Percentiles rank a stretch among this genome's conserved stretches.
Evolutionary conservation across 2,113 vertebrate species (phyloP).

Genomic region (Zosterops hypoxanthus): DNA sequence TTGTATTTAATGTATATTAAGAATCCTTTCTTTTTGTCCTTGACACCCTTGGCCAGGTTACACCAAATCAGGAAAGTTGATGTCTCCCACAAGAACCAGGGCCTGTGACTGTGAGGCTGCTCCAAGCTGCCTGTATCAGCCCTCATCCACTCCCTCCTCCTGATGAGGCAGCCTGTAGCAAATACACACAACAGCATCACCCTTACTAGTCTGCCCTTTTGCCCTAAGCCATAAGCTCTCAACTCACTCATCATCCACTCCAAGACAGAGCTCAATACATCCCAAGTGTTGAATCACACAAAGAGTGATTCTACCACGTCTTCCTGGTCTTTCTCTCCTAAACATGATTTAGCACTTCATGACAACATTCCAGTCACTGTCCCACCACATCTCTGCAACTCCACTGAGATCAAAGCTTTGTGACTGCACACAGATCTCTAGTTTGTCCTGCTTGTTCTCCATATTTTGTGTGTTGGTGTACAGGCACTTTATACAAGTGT

Average conservation of each 20-base stretch:
- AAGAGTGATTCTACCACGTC: not conserved
- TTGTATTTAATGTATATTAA: not conserved
- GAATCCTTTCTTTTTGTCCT: not conserved
- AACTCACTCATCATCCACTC: not conserved
- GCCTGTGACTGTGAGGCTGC: not conserved
- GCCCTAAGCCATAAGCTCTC: not conserved
- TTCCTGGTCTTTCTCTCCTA: not conserved
- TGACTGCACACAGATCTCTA: not conserved
- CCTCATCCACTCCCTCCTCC: not conserved
- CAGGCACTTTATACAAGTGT: not conserved
- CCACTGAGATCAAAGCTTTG: not conserved
- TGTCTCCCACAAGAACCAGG: not conserved
- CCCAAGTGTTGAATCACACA: not conserved
- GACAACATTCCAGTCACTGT: not conserved
- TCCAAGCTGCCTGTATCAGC: accelerated
- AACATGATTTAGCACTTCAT: not conserved
- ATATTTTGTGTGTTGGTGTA: not conserved
- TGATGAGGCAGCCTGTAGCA: not conserved
- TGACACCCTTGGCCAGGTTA: not conserved
- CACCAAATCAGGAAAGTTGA: not conserved
- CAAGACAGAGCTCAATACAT: not conserved
- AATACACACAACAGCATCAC: not conserved
- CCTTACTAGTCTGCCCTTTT: not conserved
- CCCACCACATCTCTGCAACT: not conserved
- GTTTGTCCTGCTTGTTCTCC: not conserved